These are phyloP conservation scores for Nephila pilipes DNA, from an alignment of 1,140 invertebrate genomes.

Conservation along the genomic window DNA sequence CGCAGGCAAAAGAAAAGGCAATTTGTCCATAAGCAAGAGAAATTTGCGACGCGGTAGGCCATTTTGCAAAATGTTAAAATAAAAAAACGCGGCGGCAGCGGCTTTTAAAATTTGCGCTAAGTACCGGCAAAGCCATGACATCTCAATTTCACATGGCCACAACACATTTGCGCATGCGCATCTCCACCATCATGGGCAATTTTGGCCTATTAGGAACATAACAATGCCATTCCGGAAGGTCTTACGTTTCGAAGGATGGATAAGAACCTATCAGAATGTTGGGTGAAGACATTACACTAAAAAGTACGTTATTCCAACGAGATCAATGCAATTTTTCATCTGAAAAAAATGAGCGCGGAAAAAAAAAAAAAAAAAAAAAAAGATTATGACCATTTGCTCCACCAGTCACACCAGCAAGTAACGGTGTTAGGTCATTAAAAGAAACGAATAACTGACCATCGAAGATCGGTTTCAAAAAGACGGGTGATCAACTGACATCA, in stretches of 20 bases:
- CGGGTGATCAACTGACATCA: background rate
- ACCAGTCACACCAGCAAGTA: slow-evolving; percentile 11
- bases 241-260: background rate
- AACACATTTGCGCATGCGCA: slow-evolving; percentile 17
- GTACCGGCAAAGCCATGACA: slow-evolving; percentile 14
- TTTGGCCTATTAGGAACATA: slow-evolving; percentile 37
- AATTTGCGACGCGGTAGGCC: no score
- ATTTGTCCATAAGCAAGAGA: no score
- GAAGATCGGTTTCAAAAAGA: slow-evolving; percentile 3
- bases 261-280: background rate
- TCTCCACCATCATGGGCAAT: slow-evolving; percentile 9
- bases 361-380: background rate
- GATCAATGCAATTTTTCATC: background rate
- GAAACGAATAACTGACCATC: background rate
- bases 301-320: slow-evolving; percentile 12
- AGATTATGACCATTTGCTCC: background rate
- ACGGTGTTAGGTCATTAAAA: slow-evolving; percentile 3
- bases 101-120: slow-evolving; percentile 37
- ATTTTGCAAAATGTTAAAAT: no score
- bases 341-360: background rate
- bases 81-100: background rate
- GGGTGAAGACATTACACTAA: slow-evolving; percentile 27
- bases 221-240: slow-evolving; percentile 23
- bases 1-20: no score
- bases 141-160: slow-evolving; percentile 29